These are phyloP conservation scores for Zalophus californianus DNA, from an alignment of 2,797 vertebrate species.

Conservation along the genomic window DNA sequence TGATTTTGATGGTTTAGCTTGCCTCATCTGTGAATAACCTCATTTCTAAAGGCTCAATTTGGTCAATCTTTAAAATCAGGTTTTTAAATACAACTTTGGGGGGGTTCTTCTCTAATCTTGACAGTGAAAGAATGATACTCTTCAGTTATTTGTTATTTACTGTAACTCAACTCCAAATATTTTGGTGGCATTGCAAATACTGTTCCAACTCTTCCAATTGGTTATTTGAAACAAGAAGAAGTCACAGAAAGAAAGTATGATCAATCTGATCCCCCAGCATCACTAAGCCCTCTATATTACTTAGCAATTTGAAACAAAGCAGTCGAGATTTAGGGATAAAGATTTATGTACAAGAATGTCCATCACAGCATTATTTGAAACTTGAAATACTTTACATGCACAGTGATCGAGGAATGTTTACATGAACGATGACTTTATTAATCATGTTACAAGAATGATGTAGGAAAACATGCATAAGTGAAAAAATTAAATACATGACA, in stretches of 20 bases:
- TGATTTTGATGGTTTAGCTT: neutral
- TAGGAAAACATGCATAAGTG: neutral
- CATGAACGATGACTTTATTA: neutral
- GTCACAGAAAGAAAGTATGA: conserved; percentile 18
- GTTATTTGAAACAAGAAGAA: conserved; percentile 22
- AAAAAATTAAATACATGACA: neutral
- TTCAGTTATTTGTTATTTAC: neutral
- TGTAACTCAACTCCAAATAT: neutral
- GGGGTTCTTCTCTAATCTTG: neutral
- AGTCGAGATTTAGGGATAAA: neutral
- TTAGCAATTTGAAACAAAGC: neutral
- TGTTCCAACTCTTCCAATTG: neutral
- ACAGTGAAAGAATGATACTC: neutral
- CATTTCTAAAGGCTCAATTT: neutral
- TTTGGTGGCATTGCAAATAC: neutral
- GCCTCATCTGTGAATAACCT: neutral
- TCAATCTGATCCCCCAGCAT: neutral
- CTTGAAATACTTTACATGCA: neutral
- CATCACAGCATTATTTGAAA: neutral
- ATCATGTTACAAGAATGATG: neutral
- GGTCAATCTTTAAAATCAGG: neutral
- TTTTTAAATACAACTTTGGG: neutral
- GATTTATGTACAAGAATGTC: neutral
- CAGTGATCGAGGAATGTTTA: neutral
- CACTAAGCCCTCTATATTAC: neutral